These are phyloP conservation scores for Tribolium madens DNA, from an alignment of 1,140 invertebrate species.

Conservation along the genomic window DNA sequence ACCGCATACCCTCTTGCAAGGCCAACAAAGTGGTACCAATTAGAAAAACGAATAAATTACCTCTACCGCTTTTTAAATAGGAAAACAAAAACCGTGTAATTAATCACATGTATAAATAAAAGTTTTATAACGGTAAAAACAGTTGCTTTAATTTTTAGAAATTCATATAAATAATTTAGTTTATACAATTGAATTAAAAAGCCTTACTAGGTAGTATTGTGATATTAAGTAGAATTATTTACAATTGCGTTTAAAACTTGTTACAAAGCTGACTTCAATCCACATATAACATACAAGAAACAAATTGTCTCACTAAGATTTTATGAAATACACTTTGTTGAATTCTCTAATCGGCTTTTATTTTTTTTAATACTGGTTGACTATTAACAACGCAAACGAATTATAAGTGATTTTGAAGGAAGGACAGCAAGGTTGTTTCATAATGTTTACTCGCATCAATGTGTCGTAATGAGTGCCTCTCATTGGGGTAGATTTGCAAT, in stretches of 20 bases:
- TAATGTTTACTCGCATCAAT: constrained; percentile 96
- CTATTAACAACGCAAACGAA: constrained; percentile 10
- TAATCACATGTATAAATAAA: neutral
- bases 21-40: constrained; percentile 82
- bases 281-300: constrained; percentile 32
- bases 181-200: constrained; percentile 37
- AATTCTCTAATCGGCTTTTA: constrained; percentile 26
- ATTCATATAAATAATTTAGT: constrained; percentile 59
- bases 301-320: constrained; percentile 8
- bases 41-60: constrained; percentile 79
- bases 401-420: constrained; percentile 90
- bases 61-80: constrained; percentile 82
- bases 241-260: constrained; percentile 22
- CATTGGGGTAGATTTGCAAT: constrained; percentile 93
- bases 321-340: constrained; percentile 10
- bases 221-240: constrained; percentile 34
- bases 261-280: constrained; percentile 34
- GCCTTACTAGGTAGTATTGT: constrained; percentile 7
- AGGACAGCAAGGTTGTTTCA: constrained; percentile 92
- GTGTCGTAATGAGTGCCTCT: constrained; percentile 92
- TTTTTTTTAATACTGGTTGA: constrained; percentile 21
- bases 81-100: constrained; percentile 78
- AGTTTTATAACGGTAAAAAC: constrained; percentile 48
- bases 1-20: constrained; percentile 71
- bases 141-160: constrained; percentile 57